These are phyloP conservation scores for Notolabrus celidotus DNA, from an alignment of 2,797 vertebrate genomes.

Conservation along the genomic window DNA sequence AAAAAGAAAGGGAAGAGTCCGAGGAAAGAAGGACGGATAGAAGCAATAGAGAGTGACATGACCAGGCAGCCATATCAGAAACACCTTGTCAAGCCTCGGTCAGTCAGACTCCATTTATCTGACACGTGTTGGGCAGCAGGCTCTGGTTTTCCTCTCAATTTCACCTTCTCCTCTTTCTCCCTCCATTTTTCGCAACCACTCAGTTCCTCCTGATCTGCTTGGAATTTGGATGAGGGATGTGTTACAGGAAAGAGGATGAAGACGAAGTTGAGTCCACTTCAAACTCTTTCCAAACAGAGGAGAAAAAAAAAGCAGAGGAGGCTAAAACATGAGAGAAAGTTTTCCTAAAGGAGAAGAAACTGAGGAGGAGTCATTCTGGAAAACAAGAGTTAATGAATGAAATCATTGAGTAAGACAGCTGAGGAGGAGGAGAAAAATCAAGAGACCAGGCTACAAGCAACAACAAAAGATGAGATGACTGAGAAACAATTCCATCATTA, in stretches of 20 bases:
- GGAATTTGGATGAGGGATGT: neutral
- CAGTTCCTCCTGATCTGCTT: constrained; percentile 15
- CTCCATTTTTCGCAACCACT: neutral
- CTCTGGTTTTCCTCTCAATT: constrained; percentile 8
- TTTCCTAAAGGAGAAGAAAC: neutral
- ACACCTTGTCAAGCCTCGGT: constrained; percentile 13
- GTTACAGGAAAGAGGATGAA: neutral
- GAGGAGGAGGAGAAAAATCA: neutral
- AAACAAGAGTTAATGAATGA: constrained; percentile 5
- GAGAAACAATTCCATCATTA: constrained; percentile 7
- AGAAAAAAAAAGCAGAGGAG: neutral
- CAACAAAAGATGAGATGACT: neutral
- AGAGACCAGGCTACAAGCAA: neutral
- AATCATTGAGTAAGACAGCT: constrained; percentile 5
- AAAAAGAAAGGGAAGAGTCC: neutral
- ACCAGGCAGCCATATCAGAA: constrained; percentile 3
- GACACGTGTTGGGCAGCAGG: constrained; percentile 28
- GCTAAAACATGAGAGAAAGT: neutral
- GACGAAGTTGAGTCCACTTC: constrained; percentile 2
- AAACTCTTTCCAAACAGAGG: constrained; percentile 1
- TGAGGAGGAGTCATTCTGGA: neutral
- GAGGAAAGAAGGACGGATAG: constrained; percentile 7
- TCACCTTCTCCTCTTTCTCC: constrained; percentile 5
- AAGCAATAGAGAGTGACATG: constrained; percentile 21
- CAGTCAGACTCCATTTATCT: constrained; percentile 41